These are phyloP conservation scores for Bombus soroeensis DNA, from an alignment of 1,140 invertebrate genomes.

Conservation along the genomic window DNA sequence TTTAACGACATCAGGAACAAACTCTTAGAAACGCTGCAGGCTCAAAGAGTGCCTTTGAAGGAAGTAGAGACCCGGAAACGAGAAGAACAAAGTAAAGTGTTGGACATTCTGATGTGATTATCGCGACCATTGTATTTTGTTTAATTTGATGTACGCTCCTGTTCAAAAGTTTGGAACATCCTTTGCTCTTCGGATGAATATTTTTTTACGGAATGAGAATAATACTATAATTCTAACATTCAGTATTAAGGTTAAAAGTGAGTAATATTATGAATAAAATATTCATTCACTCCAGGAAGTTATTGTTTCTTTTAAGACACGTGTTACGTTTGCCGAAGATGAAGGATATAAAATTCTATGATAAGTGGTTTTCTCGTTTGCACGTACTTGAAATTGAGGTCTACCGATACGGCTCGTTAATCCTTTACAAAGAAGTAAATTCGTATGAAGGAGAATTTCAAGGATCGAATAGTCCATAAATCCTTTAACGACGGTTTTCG, in stretches of 20 bases:
- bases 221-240: no score
- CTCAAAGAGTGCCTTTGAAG: not conserved
- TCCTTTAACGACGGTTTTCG: not conserved
- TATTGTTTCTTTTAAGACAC: no score
- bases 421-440: not conserved
- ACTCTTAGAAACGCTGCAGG: not conserved
- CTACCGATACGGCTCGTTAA: slow-evolving; percentile 15
- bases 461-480: not conserved
- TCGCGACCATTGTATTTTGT: not conserved
- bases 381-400: not conserved
- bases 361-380: not conserved
- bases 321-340: no score
- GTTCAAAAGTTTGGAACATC: no score
- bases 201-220: no score
- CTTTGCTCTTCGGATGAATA: no score
- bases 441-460: not conserved
- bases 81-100: not conserved
- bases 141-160: not conserved
- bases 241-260: no score
- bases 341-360: no score
- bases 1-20: not conserved
- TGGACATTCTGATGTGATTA: not conserved
- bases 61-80: not conserved
- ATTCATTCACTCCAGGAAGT: no score
- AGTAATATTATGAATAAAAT: no score